Percentiles rank a stretch among this genome's conserved stretches.
phyloP scores from a whole-genome alignment of 2,113 vertebrate species.

The Scophthalmus maximus region DNA sequence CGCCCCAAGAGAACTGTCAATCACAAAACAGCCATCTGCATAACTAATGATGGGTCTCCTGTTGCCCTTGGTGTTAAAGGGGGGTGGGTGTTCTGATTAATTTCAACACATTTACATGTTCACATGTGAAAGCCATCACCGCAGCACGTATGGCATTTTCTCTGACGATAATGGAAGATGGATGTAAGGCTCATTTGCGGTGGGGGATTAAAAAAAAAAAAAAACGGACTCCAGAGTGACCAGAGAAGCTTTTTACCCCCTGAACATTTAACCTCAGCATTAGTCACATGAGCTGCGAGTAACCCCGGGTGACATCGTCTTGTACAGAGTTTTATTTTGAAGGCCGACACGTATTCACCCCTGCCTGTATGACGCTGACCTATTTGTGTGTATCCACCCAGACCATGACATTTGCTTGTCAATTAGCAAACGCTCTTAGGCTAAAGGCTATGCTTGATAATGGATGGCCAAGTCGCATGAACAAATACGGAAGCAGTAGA shows the following conservation, averaged over 20 bases:
- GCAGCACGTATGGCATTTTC: constrained; percentile 51
- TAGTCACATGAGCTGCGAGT: constrained; percentile 50
- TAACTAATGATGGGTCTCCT: constrained; percentile 52
- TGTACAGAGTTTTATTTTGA: constrained; percentile 35
- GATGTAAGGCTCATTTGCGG: constrained; percentile 43
- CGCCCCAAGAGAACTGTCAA: constrained; percentile 64
- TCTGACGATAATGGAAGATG: constrained; percentile 50
- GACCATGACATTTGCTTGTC: constrained; percentile 51
- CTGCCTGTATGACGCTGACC: constrained; percentile 43
- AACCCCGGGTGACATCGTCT: constrained; percentile 20
- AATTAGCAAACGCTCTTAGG: constrained; percentile 42
- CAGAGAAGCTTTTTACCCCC: neutral
- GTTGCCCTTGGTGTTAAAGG: constrained; percentile 61
- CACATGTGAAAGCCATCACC: constrained; percentile 51
- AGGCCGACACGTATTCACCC: neutral
- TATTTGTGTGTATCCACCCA: constrained; percentile 47
- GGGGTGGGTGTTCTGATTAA: constrained; percentile 58
- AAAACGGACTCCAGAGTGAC: too few relatives aligned
- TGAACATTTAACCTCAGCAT: constrained; percentile 24
- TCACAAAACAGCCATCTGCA: constrained; percentile 60
- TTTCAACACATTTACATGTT: constrained; percentile 58
- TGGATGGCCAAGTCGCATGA: constrained; percentile 38
- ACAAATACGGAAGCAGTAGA: constrained; percentile 7
- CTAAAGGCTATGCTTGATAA: constrained; percentile 64
- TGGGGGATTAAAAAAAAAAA: too few relatives aligned